Evolutionary conservation across 2,797 vertebrate species (phyloP).

Genomic region (Merluccius polli): DNA sequence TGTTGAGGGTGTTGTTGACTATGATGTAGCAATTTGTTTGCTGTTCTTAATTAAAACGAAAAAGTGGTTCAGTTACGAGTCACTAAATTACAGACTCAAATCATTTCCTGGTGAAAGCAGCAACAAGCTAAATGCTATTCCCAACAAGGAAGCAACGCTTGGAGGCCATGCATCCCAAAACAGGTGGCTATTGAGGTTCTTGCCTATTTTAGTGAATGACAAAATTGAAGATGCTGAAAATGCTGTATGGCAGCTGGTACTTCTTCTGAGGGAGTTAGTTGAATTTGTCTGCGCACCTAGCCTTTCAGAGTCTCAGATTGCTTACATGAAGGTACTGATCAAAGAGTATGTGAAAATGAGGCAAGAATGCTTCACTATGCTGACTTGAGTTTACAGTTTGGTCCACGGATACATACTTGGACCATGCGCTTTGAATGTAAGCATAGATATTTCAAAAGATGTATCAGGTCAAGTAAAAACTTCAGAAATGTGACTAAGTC

Average conservation of each 20-base stretch:
- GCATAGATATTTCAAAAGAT: slow-evolving; percentile 33
- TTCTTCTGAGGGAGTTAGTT: slow-evolving; percentile 27
- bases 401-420: slow-evolving; percentile 37
- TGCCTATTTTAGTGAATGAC: slow-evolving; percentile 29
- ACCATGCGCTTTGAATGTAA: slow-evolving; percentile 33
- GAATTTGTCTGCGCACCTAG: slow-evolving; percentile 31
- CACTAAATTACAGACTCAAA: slow-evolving; percentile 8
- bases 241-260: slow-evolving; percentile 22
- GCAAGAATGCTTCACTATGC: slow-evolving; percentile 31
- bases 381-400: slow-evolving; percentile 34
- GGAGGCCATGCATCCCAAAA: slow-evolving; percentile 36
- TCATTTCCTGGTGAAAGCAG: slow-evolving; percentile 15
- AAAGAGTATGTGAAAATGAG: slow-evolving; percentile 22
- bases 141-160: slow-evolving; percentile 15
- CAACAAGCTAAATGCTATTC: slow-evolving; percentile 16
- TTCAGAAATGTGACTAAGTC: slow-evolving; percentile 38
- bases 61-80: slow-evolving; percentile 14
- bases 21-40: slow-evolving; percentile 19
- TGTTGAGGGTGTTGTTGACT: slow-evolving; percentile 24
- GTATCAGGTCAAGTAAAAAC: slow-evolving; percentile 30
- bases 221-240: slow-evolving; percentile 29
- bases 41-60: slow-evolving; percentile 13
- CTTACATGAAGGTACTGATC: slow-evolving; percentile 31
- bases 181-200: slow-evolving; percentile 29
- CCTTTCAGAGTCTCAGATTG: slow-evolving; percentile 29